Evolutionary conservation across 2,113 vertebrate genomes (phyloP), one percentile per base, ranked within the genome.

Genomic region (Mastomys natalensis): DNA sequence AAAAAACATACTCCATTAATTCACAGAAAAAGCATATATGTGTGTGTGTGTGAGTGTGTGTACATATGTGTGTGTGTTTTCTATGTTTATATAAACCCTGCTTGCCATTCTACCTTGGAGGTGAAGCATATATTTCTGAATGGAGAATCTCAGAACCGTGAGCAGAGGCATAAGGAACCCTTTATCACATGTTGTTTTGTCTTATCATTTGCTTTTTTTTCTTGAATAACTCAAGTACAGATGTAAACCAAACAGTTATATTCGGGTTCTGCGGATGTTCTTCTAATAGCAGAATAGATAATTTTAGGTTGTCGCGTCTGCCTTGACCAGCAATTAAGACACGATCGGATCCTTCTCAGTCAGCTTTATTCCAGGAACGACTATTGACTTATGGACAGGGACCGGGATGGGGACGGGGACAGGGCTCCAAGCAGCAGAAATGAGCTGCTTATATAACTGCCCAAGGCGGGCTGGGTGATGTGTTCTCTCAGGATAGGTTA

Each of bases 51-150:
- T 66, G 43, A 26, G 7, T 31, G 17, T 5, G 43, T 34, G 7
- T 37, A 13, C 2, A 12, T 34, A 3, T 37, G 0, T 58, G 29
- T 7, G 3, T 5, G 16, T 17, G 6, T 0, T 40, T 62, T 88
- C 48, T 17, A 2, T 91, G 7, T 77, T 84, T 73, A 45, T 68
- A 5, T 48, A 74, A 55, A 86, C 13, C 6, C 82, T 7, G 5
- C 7, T 53, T 80, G 31, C 5, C 2, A 60, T 87, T 53, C 0
- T 86, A 7, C 45, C 15, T 51, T 45, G 15, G 19, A 84, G 92
- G 37, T 48, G 60, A 92, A 16, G 3, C 37, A 62, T 43, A 40
- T 12, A 5, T n/a, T 29, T 81, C 15, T 19, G 37, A 89, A 40
- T 53, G 15, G 19, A 72, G 55, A 66, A 3, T 9, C n/a, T 45